Evolutionary conservation across 2,888 invertebrate genomes (phyloP), one percentile per base, ranked within the genome.

Genomic region (Hirudinaria manillensis): DNA sequence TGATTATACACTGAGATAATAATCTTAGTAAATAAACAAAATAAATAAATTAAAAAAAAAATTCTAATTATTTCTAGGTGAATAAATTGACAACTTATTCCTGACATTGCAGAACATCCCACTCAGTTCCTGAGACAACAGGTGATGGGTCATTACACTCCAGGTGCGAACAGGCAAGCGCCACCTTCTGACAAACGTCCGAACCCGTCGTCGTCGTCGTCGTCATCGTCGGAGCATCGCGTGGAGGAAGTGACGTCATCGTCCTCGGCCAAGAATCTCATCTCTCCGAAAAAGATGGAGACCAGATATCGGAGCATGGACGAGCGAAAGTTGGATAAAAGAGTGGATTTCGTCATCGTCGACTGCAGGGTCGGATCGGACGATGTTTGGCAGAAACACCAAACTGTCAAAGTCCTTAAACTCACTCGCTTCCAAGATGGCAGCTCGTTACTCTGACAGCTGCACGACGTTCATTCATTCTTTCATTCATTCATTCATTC

Each of bases 401-500:
- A 61, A n/a, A 10, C 24, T 24, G 29, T 61, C 24, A 61, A 61
- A n/a, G 29, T 61, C 4, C 24, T 61, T 29, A 61, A 61, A 61
- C 61, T 61, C 24, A 61, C 61, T 1, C 24, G 61, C 24, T 61
- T 61, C 29, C 61, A 61, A 61, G 61, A 29, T 7, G 61, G 61
- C 61, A 61, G 61, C 29, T 61, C 61, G 61, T 27, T 61, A 27
- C 61, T 61, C 7, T 61, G 61, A 61, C 45, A 45, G 16, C 27
- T 36, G 34, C 27, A n/a, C n/a, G 32, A 4, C 56, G 13, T 61
- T 34, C n/a, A 34, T 61, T 45, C 36, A 36, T n/a, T 66, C 53
- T 32, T 67, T n/a, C 16, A 19, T 75, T 75, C 53, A 45, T 51
- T 67, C 19, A 51, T 68, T 53, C 45, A 75, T 55, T 75, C 29